phyloP scores from a whole-genome alignment of 2,888 invertebrate species.

The Drosophila putrida region DNA sequence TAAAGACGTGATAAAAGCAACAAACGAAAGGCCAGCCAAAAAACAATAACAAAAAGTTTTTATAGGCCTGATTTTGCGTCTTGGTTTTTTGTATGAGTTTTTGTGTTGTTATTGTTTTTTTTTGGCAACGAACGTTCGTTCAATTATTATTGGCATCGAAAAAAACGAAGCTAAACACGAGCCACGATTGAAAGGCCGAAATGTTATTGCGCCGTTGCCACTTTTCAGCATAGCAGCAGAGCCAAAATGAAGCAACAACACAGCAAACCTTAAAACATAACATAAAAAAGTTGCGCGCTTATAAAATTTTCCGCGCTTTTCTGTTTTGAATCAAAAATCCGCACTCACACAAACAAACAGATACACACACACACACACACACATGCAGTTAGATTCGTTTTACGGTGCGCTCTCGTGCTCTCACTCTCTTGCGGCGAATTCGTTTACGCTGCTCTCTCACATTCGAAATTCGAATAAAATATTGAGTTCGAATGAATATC shows the following conservation, averaged over 20 bases:
- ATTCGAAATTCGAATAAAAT: constrained; percentile 78
- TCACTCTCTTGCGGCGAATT: constrained; percentile 57
- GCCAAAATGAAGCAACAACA: constrained; percentile 58
- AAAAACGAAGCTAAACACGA: constrained; percentile 46
- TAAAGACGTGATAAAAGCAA: constrained; percentile 54
- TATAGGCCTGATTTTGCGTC: constrained; percentile 56
- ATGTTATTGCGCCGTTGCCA: constrained; percentile 59
- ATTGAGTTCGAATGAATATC: constrained; percentile 72
- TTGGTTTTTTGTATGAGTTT: constrained; percentile 23
- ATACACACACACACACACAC: constrained; percentile 3
- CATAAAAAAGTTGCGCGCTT: constrained; percentile 50
- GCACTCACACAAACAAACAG: constrained; percentile 23
- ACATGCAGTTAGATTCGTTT: constrained; percentile 3
- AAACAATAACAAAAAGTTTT: constrained; percentile 33
- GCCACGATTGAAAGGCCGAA: constrained; percentile 38
- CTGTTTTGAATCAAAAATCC: constrained; percentile 66
- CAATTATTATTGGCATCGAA: constrained; percentile 66
- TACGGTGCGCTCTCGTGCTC: constrained; percentile 29
- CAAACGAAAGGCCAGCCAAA: constrained; percentile 25
- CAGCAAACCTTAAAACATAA: constrained; percentile 30
- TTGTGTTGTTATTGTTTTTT: constrained; percentile 17
- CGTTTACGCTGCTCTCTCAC: constrained; percentile 27
- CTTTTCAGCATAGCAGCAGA: constrained; percentile 51
- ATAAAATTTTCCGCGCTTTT: constrained; percentile 77
- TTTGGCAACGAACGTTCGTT: constrained; percentile 51